Percentiles rank a stretch among this genome's conserved stretches.
These are phyloP conservation scores for Zeuzera pyrina DNA, from an alignment of 2,888 invertebrate genomes.

Conservation along the genomic window DNA sequence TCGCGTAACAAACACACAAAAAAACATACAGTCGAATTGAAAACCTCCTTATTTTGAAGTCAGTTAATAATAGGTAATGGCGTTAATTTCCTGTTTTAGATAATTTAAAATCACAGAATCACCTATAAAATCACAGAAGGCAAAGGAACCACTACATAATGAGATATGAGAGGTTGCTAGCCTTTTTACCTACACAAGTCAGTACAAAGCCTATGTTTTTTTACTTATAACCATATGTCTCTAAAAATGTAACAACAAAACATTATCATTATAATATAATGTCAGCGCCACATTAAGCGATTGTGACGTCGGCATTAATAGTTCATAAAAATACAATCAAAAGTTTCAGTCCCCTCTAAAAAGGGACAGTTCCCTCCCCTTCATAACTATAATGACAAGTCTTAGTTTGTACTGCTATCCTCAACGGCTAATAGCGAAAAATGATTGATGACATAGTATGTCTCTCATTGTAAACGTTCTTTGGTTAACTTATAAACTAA, in stretches of 20 bases:
- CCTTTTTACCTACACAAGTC: neutral
- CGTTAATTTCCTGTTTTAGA: too few relatives aligned
- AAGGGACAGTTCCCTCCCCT: neutral
- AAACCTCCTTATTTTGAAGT: too few relatives aligned
- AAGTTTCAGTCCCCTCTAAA: neutral
- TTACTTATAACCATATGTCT: neutral
- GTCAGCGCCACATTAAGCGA: too few relatives aligned
- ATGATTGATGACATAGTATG: constrained; percentile 2
- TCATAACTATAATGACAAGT: neutral
- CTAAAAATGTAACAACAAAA: neutral
- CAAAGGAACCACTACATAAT: too few relatives aligned
- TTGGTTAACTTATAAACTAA: constrained; percentile 5
- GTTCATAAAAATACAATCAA: neutral
- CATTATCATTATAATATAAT: too few relatives aligned
- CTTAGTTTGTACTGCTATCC: neutral
- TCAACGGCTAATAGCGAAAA: constrained; percentile 1
- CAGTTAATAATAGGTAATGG: too few relatives aligned
- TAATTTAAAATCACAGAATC: too few relatives aligned
- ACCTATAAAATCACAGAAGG: too few relatives aligned
- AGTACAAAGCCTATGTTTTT: neutral
- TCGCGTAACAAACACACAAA: too few relatives aligned
- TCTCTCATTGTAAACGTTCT: constrained; percentile 1
- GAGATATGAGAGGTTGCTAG: too few relatives aligned
- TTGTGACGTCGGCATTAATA: too few relatives aligned
- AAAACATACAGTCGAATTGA: too few relatives aligned